phyloP scores from a whole-genome alignment of 2,797 vertebrate species.

The Phoeniculus purpureus region DNA sequence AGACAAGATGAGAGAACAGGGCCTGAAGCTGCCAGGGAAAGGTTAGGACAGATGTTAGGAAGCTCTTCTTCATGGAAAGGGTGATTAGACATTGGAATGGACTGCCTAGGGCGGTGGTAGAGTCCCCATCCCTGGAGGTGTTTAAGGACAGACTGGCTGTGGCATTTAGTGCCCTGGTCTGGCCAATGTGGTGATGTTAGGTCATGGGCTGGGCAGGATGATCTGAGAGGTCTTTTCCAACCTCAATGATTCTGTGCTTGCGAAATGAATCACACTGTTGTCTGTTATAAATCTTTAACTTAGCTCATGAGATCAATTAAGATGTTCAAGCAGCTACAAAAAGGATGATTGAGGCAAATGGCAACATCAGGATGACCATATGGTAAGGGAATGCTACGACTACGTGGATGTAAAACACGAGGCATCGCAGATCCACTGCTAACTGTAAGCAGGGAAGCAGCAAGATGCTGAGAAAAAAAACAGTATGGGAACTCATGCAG shows the following conservation, averaged over 20 bases:
- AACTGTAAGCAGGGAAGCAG: background rate
- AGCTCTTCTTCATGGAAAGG: too few relatives aligned
- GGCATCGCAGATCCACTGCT: conserved; percentile 50
- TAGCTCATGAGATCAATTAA: conserved; percentile 85
- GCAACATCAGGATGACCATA: conserved; percentile 85
- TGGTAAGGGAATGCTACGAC: conserved; percentile 77
- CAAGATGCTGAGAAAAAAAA: conserved; percentile 45
- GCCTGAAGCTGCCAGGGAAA: too few relatives aligned
- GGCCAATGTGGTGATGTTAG: too few relatives aligned
- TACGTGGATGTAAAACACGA: conserved; percentile 75
- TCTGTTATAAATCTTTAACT: conserved; percentile 80
- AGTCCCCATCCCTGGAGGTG: too few relatives aligned
- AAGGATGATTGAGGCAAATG: conserved; percentile 84
- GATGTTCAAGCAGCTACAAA: conserved; percentile 82
- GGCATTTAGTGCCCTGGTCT: too few relatives aligned
- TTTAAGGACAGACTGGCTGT: too few relatives aligned
- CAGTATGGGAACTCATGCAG: background rate
- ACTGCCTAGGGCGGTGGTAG: too few relatives aligned
- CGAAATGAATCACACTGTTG: conserved; percentile 67
- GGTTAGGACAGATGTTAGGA: too few relatives aligned
- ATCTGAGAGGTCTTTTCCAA: too few relatives aligned
- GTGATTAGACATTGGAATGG: too few relatives aligned
- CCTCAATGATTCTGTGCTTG: background rate
- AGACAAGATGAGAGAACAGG: too few relatives aligned
- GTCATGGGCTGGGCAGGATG: too few relatives aligned